These are phyloP conservation scores for Ophonus ardosiacus DNA, from an alignment of 2,888 invertebrate genomes.

Conservation along the genomic window DNA sequence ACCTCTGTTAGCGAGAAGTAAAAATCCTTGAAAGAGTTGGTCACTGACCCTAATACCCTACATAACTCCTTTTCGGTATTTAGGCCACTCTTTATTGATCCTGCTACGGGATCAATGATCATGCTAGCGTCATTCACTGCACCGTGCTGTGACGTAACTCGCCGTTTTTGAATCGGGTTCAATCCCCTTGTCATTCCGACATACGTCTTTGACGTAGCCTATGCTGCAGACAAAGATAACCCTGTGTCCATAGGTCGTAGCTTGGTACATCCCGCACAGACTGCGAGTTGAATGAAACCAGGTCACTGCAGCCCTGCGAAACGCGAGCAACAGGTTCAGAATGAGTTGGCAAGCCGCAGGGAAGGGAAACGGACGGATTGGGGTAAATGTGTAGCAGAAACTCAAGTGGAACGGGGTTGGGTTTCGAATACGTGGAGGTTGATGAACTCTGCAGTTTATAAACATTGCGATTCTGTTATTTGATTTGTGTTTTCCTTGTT, in stretches of 20 bases:
- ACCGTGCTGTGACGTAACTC: slow-evolving; percentile 54
- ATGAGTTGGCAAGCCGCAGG: slow-evolving; percentile 34
- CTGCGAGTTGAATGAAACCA: slow-evolving; percentile 59
- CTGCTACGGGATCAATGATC: slow-evolving; percentile 55
- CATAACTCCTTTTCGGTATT: slow-evolving; percentile 22
- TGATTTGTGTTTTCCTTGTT: slow-evolving; percentile 15
- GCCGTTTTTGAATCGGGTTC: slow-evolving; percentile 57
- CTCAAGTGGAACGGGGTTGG: slow-evolving; percentile 34
- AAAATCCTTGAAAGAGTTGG: slow-evolving; percentile 37
- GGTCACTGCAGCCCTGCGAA: slow-evolving; percentile 61
- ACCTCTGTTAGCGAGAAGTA: no score
- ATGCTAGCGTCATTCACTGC: slow-evolving; percentile 56
- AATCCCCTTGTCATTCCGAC: slow-evolving; percentile 36
- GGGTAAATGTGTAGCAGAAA: neutral
- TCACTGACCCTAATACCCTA: slow-evolving; percentile 30
- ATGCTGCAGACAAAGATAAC: slow-evolving; percentile 11
- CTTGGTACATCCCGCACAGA: neutral
- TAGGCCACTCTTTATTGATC: slow-evolving; percentile 54
- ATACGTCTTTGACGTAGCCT: neutral
- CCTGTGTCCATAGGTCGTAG: neutral
- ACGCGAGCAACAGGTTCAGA: slow-evolving; percentile 60
- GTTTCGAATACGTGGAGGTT: slow-evolving; percentile 18
- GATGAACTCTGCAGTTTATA: slow-evolving; percentile 35
- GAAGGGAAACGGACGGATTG: slow-evolving; percentile 4
- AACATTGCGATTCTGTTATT: slow-evolving; percentile 14